Percentiles rank a stretch among this genome's conserved stretches.
Evolutionary conservation across 1,140 invertebrate genomes (phyloP).

Genomic region (Riptortus pedestris): DNA sequence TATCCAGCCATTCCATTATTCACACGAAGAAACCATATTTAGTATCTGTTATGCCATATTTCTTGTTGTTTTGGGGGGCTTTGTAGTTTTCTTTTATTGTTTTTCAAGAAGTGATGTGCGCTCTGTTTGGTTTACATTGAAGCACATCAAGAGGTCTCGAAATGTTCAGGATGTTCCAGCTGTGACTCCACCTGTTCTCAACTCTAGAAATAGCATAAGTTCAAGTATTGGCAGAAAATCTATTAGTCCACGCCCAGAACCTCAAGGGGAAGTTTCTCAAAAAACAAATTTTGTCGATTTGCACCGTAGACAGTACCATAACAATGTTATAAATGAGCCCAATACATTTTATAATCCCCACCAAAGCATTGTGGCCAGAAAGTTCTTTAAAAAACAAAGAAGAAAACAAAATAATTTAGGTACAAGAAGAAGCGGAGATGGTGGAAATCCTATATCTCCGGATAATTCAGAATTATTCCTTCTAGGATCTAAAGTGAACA

Average conservation of each 20-base stretch:
- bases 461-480: conserved; percentile 43
- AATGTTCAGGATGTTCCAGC: conserved; percentile 27
- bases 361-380: conserved; percentile 81
- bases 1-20: conserved; percentile 51
- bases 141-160: conserved; percentile 29
- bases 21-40: conserved; percentile 64
- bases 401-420: conserved; percentile 62
- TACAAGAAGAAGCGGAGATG: conserved; percentile 49
- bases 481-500: conserved; percentile 52
- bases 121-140: conserved; percentile 55
- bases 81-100: conserved; percentile 76
- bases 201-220: conserved; percentile 27
- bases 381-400: conserved; percentile 77
- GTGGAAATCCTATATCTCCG: conserved; percentile 46
- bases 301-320: conserved; percentile 57
- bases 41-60: conserved; percentile 56
- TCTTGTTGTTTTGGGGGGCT: conserved; percentile 60
- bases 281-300: conserved; percentile 55
- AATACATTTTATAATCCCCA: conserved; percentile 86
- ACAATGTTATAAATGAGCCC: conserved; percentile 58
- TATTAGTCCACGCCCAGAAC: conserved; percentile 36
- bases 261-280: conserved; percentile 34
- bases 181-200: conserved; percentile 25
- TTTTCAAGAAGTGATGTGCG: conserved; percentile 71
- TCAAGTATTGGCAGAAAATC: conserved; percentile 39